Percentiles rank a stretch among this genome's conserved stretches.
These are phyloP conservation scores for Trichopoda pennipes DNA, from an alignment of 2,888 invertebrate genomes.

Conservation along the genomic window DNA sequence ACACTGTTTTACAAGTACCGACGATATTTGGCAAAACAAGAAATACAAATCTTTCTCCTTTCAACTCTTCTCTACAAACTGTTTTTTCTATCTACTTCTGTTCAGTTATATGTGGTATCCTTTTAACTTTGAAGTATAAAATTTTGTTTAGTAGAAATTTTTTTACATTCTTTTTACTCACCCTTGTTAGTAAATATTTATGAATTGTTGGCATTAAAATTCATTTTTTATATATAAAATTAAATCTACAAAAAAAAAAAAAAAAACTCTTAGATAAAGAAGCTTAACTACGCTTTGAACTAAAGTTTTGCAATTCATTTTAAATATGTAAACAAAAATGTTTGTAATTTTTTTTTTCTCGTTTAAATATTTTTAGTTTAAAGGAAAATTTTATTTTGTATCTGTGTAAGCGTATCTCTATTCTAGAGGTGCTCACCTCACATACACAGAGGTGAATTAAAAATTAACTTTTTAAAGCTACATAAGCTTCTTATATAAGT, in stretches of 20 bases:
- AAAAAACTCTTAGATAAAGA: background rate
- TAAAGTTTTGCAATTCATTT: conserved; percentile 13
- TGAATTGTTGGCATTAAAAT: conserved; percentile 3
- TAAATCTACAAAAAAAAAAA: conserved; percentile 8
- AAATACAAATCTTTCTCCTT: background rate
- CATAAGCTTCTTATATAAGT: no score
- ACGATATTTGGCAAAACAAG: background rate
- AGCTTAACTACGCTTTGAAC: background rate
- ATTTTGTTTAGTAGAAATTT: conserved; percentile 1
- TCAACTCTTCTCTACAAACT: background rate
- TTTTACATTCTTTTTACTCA: background rate
- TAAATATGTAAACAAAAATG: conserved; percentile 10
- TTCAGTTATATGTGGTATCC: background rate
- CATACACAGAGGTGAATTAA: background rate
- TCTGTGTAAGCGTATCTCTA: background rate
- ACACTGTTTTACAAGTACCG: background rate
- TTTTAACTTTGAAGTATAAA: background rate
- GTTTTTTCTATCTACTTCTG: background rate
- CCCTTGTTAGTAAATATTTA: conserved; percentile 2
- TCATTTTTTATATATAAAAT: conserved; percentile 16
- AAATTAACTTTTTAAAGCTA: no score
- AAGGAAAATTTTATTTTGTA: background rate
- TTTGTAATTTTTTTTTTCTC: background rate
- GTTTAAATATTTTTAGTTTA: background rate
- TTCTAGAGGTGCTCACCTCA: no score